These are phyloP conservation scores for Perdita meconis DNA, from an alignment of 2,888 invertebrate genomes.

Conservation along the genomic window DNA sequence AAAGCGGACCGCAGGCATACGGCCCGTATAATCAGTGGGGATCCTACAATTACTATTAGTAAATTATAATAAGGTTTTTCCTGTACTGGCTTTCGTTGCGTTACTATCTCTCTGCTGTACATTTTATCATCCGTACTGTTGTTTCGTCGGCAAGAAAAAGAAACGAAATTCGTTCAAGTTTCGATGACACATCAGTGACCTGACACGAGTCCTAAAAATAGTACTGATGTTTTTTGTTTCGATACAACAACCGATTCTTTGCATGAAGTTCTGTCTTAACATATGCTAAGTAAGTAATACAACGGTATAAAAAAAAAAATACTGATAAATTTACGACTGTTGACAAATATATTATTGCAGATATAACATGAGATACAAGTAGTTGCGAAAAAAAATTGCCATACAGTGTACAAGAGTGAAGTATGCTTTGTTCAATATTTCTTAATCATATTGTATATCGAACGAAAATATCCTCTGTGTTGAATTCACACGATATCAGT, in stretches of 20 bases:
- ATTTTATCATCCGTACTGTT: conserved; percentile 60
- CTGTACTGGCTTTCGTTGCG: conserved; percentile 49
- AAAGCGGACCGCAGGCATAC: conserved; percentile 83
- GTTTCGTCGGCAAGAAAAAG: conserved; percentile 39
- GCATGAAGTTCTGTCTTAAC: conserved; percentile 40
- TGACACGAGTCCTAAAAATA: conserved; percentile 53
- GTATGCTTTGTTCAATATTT: conserved; percentile 23
- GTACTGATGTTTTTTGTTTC: conserved; percentile 38
- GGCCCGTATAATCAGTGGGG: conserved; percentile 84
- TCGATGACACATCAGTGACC: conserved; percentile 61
- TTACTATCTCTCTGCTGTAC: conserved; percentile 64
- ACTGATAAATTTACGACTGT: conserved; percentile 33
- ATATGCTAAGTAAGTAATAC: conserved; percentile 27
- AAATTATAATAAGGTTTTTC: conserved; percentile 28
- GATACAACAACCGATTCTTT: conserved; percentile 17
- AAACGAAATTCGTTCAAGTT: conserved; percentile 52
- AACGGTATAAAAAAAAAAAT: conserved; percentile 14
- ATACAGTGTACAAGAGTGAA: conserved; percentile 32
- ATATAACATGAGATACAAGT: conserved; percentile 31
- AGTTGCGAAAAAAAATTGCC: conserved; percentile 29
- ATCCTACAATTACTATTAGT: conserved; percentile 83
- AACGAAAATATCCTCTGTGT: conserved; percentile 12
- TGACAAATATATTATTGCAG: conserved; percentile 34
- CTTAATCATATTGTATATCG: conserved; percentile 4
- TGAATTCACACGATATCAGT: conserved; percentile 17